These are phyloP conservation scores for Ctena decussata DNA, from an alignment of 2,888 invertebrate species.

Conservation along the genomic window DNA sequence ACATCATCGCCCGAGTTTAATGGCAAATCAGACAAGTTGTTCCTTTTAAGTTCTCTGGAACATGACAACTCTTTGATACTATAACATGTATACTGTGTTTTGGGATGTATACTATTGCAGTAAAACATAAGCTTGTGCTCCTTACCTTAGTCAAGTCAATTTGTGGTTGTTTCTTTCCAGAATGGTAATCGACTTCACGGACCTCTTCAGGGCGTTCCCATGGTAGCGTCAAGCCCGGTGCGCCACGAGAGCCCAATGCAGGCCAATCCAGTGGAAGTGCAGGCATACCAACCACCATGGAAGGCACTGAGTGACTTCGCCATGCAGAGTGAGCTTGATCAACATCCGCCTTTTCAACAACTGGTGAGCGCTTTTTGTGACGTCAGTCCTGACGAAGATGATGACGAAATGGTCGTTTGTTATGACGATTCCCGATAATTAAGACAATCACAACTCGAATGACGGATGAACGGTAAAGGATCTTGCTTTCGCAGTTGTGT, in stretches of 20 bases:
- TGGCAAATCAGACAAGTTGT: no score
- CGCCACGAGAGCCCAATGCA: conserved; percentile 87
- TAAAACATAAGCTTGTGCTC: no score
- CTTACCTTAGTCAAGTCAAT: no score
- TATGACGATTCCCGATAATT: conserved; percentile 80
- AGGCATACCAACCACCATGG: conserved; percentile 97
- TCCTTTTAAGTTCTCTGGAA: no score
- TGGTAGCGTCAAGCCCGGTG: conserved; percentile 96
- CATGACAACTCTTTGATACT: no score
- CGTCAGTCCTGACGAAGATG: conserved; percentile 80
- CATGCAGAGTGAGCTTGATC: conserved; percentile 96
- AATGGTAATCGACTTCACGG: conserved; percentile 93
- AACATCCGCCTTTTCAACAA: conserved; percentile 97
- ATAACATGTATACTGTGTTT: no score
- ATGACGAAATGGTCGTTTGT: conserved; percentile 84
- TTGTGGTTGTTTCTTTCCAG: conserved; percentile 90
- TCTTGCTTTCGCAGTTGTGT: conserved; percentile 40
- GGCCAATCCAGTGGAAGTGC: conserved; percentile 93
- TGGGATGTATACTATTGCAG: no score
- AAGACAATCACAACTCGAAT: neutral
- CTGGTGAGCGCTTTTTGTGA: conserved; percentile 91
- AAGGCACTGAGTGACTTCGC: conserved; percentile 98
- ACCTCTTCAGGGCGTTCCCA: conserved; percentile 98
- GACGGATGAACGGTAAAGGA: conserved; percentile 18
- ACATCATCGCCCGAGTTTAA: no score